Evolutionary conservation across 2,888 invertebrate species (phyloP).

Genomic region (Merodon equestris): DNA sequence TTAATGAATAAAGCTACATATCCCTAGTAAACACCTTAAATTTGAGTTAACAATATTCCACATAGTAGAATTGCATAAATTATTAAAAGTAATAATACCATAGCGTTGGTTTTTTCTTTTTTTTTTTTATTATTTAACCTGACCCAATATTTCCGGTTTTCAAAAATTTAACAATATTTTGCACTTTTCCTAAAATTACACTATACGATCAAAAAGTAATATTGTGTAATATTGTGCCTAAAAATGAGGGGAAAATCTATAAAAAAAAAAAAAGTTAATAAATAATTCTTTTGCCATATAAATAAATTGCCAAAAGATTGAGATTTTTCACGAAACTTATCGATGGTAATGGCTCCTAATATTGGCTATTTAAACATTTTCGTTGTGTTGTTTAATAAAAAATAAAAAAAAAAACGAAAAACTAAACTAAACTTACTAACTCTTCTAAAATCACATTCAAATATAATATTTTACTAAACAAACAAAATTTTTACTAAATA

Average conservation of each 20-base stretch:
- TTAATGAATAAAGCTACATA: too few relatives aligned
- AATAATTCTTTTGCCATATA: slow-evolving; percentile 79
- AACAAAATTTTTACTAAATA: slow-evolving; percentile 57
- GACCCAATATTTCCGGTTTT: slow-evolving; percentile 36
- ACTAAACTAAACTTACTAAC: slow-evolving; percentile 33
- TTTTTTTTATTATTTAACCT: slow-evolving; percentile 34
- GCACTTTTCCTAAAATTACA: slow-evolving; percentile 59
- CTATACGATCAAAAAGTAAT: slow-evolving; percentile 78
- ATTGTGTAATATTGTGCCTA: slow-evolving; percentile 73
- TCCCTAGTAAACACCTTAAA: too few relatives aligned
- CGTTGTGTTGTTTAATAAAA: slow-evolving; percentile 63
- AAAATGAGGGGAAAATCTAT: slow-evolving; percentile 59
- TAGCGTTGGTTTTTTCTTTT: slow-evolving; percentile 38
- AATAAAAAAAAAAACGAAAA: slow-evolving; percentile 33
- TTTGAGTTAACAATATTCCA: too few relatives aligned
- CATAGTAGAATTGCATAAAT: slow-evolving; percentile 53
- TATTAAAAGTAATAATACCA: slow-evolving; percentile 32
- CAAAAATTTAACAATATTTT: slow-evolving; percentile 47
- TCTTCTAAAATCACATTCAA: slow-evolving; percentile 20
- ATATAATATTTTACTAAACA: slow-evolving; percentile 58
- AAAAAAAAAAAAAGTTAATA: slow-evolving; percentile 68
- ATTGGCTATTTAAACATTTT: slow-evolving; percentile 76
- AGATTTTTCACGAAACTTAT: slow-evolving; percentile 80
- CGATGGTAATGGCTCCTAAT: slow-evolving; percentile 80
- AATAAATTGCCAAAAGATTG: slow-evolving; percentile 78